These are phyloP conservation scores for Epizoanthus stellaris DNA, from an alignment of 92 coral and sea anemone species.

Conservation along the genomic window DNA sequence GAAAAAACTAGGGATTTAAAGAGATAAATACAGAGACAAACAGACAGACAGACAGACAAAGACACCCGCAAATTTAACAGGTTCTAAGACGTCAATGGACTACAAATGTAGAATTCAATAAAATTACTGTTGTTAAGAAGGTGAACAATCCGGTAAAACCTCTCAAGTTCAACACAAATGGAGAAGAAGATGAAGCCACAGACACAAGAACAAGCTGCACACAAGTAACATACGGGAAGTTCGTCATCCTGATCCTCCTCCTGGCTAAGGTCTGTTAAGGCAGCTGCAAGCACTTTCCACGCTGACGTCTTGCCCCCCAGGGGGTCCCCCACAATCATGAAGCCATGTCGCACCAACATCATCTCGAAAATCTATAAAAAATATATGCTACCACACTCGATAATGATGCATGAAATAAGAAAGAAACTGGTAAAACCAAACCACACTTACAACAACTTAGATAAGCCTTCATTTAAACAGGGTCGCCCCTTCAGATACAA, in stretches of 20 bases:
- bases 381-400: too few relatives aligned
- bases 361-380: conserved; percentile 85
- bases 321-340: conserved; percentile 99
- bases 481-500: too few relatives aligned
- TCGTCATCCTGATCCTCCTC: conserved; percentile 76
- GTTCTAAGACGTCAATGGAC: too few relatives aligned
- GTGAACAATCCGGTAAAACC: too few relatives aligned
- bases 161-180: background rate
- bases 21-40: background rate
- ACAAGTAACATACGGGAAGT: conserved; percentile 70
- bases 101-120: too few relatives aligned
- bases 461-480: too few relatives aligned
- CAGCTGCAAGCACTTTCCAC: conserved; percentile 92
- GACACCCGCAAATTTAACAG: background rate
- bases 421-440: too few relatives aligned
- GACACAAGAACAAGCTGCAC: background rate
- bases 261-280: conserved; percentile 80
- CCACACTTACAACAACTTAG: too few relatives aligned
- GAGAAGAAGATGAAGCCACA: background rate
- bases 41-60: background rate
- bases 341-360: conserved; percentile 99
- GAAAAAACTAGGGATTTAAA: too few relatives aligned
- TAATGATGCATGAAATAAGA: too few relatives aligned
- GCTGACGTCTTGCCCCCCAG: conserved; percentile 99
- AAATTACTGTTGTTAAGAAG: too few relatives aligned